Evolutionary conservation across 2,888 invertebrate species (phyloP), one percentile per base, ranked within the genome.

Genomic region (Dicyrtomina minuta): DNA sequence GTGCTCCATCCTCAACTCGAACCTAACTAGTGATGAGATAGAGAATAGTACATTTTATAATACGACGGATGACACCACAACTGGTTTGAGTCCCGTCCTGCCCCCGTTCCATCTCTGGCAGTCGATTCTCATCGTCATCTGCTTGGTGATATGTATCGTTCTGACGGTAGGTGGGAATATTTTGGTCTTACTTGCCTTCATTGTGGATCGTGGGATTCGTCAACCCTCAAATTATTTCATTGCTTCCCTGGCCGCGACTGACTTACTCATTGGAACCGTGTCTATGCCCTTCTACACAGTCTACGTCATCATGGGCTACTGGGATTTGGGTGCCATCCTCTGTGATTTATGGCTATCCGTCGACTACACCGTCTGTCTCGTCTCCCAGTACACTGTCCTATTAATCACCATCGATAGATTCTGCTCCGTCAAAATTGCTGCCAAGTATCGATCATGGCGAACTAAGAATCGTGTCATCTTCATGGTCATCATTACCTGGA

Each of bases 211-310:
- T 17, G 76, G 72, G 13, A 86, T 87, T 74, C 83, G 99, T 68
- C 97, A 98, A 81, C 98, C 99, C 33, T 96, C 96, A 83, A 99
- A 99, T 85, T 99, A 98, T 85, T 99, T 98, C 86, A 97, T 99
- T 76, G 97, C 97, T 10, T 98, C 98, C 0, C 86, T 99, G 74
- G 99, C 99, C 58, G 93, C 96, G 68, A 96, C 96, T 10, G 97
- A 98, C 83, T 89, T 98, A 85, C 86, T 98, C 72, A 99, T 99
- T 82, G 99, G 99, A 80, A 91, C 96, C 61, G 90, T 98, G 72
- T 98, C 98, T 33, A 94, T 99, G 91, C 98, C 99, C 66, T 96
- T 99, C 84, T 99, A 95, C 84, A 96, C 97, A 27, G 92, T 96
- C 76, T 98, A 99, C 85, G 92, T 98, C 66, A 85, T 99, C 76